Evolutionary conservation across 2,113 vertebrate genomes (phyloP), one percentile per base, ranked within the genome.

Genomic region (Boleophthalmus pectinirostris): DNA sequence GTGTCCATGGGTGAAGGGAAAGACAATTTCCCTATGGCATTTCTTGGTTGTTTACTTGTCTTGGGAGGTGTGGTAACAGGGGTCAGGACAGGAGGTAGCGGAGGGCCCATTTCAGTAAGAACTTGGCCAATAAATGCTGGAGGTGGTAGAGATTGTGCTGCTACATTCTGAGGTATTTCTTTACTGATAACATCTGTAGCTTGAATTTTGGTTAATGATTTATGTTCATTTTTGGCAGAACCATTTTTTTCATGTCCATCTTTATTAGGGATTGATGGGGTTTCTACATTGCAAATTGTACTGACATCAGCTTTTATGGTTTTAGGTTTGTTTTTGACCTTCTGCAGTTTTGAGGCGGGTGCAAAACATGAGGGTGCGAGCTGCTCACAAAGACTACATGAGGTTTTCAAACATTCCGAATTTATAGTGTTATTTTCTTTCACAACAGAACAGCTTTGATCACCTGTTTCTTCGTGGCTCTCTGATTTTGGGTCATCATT

Each of bases 41-140:
- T 86, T 38, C 82, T 82, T 11, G 94, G 94, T 0, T 81, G 78
- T 72, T 61, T 90, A 0, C 67, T 70, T 9, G 60, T 72, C 89
- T 94, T 94, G 0, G 96, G 95, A n/a, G 96, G 96, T 0, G 96
- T 96, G 10, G 89, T 78, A 73, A 99, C 75, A 45, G 98, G 98
- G 12, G 91, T 90, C 0, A 99, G 89, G 45, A 97, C 77, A 2
- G 95, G 94, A 2, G 95, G 98, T 53, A 98, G 87, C 0, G 97
- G 97, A 3, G 94, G 94, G 8, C 98, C 98, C 92, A 99, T 94
- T 85, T 97, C 95, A 69, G 89, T 88, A 49, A 92, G 92, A 21
- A 97, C 94, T 70, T 91, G 88, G 60, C 86, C 90, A 45, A 98
- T 87, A 0, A 75, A 90, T 65, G 95, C 93, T 56, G 43, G 88